Conservation (phyloP, 2,113 vertebrate genomes). For the Calypte anna region DNA sequence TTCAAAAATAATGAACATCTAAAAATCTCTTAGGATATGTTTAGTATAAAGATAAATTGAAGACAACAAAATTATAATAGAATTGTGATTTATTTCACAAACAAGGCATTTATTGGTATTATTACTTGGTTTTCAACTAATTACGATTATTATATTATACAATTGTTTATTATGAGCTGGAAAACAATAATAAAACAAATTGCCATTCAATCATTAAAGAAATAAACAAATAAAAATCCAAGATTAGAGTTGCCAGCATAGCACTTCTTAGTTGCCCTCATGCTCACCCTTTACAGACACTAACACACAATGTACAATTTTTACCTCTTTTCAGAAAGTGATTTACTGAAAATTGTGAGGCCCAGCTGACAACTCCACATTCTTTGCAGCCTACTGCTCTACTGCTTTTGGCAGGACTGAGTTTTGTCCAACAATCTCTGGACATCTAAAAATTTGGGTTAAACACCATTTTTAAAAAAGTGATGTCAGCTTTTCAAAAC, state of each 20-base stretch:
- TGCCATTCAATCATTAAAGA: neutral
- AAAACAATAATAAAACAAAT: neutral
- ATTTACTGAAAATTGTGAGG: neutral
- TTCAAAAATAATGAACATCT: neutral
- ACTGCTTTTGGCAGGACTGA: neutral
- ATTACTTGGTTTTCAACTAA: neutral
- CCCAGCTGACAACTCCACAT: neutral
- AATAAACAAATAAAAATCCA: neutral
- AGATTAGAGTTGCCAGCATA: neutral
- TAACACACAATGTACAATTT: neutral
- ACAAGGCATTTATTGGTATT: neutral
- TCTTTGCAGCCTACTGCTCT: neutral
- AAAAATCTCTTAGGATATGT: neutral
- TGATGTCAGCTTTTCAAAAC: neutral
- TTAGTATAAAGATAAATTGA: neutral
- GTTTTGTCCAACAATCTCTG: neutral
- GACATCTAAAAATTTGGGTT: neutral
- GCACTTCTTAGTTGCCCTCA: neutral
- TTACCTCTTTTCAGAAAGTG: neutral
- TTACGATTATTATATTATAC: neutral
- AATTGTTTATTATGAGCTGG: neutral
- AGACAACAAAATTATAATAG: neutral
- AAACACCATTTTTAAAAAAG: neutral
- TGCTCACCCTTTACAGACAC: neutral
- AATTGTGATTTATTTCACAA: neutral